Percentiles rank a stretch among this genome's conserved stretches.
Evolutionary conservation across 2,888 invertebrate genomes (phyloP).

Genomic region (Tenodera sinensis): DNA sequence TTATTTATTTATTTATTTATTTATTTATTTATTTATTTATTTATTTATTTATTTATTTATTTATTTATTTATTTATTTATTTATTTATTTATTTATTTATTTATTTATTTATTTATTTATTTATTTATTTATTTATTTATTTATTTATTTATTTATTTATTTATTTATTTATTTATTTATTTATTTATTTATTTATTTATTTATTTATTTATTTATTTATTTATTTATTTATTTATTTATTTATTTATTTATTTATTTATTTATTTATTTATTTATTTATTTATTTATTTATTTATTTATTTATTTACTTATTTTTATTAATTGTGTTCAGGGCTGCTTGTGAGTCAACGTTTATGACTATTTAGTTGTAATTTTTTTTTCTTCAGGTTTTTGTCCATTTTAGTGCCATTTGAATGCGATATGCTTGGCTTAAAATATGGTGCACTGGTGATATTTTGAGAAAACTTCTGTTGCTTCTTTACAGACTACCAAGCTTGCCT

Average conservation of each 20-base stretch:
- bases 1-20: neutral
- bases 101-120: neutral
- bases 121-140: neutral
- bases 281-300: too few relatives aligned
- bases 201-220: neutral
- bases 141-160: neutral
- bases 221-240: neutral
- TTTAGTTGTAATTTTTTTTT: too few relatives aligned
- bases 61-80: neutral
- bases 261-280: neutral
- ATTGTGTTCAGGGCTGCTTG: too few relatives aligned
- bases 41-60: neutral
- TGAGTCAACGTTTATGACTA: too few relatives aligned
- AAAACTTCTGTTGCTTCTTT: too few relatives aligned
- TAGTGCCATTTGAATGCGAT: too few relatives aligned
- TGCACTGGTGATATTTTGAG: too few relatives aligned
- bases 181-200: neutral
- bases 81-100: neutral
- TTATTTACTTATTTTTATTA: too few relatives aligned
- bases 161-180: neutral
- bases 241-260: neutral
- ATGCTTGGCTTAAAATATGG: too few relatives aligned
- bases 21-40: neutral
- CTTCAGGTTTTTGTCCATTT: too few relatives aligned
- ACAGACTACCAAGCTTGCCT: too few relatives aligned